Evolutionary conservation across 2,797 vertebrate genomes (phyloP).

Genomic region (Liparis tanakae): DNA sequence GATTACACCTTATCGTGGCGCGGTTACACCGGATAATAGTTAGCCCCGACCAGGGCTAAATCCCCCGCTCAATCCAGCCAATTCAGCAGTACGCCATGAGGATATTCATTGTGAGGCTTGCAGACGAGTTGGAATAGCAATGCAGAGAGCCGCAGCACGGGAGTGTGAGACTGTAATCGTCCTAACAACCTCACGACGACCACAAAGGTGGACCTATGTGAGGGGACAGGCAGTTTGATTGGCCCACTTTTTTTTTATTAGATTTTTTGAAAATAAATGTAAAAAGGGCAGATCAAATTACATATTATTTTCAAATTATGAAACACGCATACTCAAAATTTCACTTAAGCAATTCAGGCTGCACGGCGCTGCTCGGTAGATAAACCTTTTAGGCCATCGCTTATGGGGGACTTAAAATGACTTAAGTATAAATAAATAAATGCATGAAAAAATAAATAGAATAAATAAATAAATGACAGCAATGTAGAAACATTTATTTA

Average conservation of each 20-base stretch:
- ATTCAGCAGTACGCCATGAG: slow-evolving; percentile 74
- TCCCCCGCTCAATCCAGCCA: slow-evolving; percentile 66
- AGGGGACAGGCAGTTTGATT: neutral
- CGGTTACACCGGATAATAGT: slow-evolving; percentile 78
- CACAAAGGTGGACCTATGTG: neutral
- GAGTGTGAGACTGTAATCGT: neutral
- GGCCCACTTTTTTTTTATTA: neutral
- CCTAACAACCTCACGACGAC: slow-evolving; percentile 3
- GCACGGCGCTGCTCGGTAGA: slow-evolving; percentile 14
- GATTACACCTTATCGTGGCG: slow-evolving; percentile 74
- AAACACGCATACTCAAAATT: slow-evolving; percentile 35
- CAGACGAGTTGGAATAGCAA: slow-evolving; percentile 40
- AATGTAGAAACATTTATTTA: too few relatives aligned
- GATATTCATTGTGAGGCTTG: slow-evolving; percentile 63
- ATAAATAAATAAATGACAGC: too few relatives aligned
- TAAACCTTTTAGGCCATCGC: slow-evolving; percentile 60
- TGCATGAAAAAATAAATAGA: too few relatives aligned
- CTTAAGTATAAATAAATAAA: too few relatives aligned
- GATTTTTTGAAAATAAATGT: neutral
- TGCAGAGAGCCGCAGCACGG: slow-evolving; percentile 23
- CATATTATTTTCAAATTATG: slow-evolving; percentile 32
- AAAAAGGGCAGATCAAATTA: slow-evolving; percentile 20
- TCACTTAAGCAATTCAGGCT: slow-evolving; percentile 34
- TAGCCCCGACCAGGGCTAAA: slow-evolving; percentile 60
- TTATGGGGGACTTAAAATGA: too few relatives aligned